Percentiles rank a stretch among this genome's conserved stretches.
Conservation (phyloP, 2,113 vertebrate species). For the Crotalus tigris region DNA sequence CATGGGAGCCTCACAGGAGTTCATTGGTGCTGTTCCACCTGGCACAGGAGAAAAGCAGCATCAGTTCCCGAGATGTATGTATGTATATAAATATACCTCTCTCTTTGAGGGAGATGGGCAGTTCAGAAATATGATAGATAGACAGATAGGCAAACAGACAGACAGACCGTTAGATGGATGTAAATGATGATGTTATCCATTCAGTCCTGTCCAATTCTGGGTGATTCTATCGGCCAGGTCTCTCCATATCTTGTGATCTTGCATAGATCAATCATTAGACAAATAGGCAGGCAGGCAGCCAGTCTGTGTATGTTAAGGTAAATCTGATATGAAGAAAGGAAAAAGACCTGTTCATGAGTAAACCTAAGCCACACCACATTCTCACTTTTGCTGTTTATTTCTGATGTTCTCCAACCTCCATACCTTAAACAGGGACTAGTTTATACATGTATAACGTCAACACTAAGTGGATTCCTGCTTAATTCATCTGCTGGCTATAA, state of each 20-base stretch:
- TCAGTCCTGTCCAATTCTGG: neutral
- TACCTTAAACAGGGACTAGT: neutral
- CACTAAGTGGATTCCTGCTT: neutral
- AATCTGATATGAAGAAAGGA: neutral
- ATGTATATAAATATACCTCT: neutral
- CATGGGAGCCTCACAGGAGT: neutral
- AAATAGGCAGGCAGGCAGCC: neutral
- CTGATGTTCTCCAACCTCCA: neutral
- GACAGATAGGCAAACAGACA: neutral
- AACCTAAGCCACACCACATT: neutral
- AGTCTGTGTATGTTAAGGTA: neutral
- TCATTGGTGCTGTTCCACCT: neutral
- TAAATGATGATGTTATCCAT: neutral
- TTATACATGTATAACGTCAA: neutral
- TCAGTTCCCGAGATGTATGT: neutral
- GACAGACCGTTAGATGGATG: neutral
- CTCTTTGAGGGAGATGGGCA: neutral
- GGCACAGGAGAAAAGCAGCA: slow-evolving; percentile 3
- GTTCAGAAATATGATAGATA: neutral
- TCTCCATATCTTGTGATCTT: neutral
- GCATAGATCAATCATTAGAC: neutral
- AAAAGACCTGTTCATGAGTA: neutral
- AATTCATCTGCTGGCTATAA: neutral
- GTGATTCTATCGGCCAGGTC: neutral
- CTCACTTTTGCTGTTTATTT: neutral